These are phyloP conservation scores for Pediacus dermestoides DNA, from an alignment of 2,888 invertebrate genomes.

Conservation along the genomic window DNA sequence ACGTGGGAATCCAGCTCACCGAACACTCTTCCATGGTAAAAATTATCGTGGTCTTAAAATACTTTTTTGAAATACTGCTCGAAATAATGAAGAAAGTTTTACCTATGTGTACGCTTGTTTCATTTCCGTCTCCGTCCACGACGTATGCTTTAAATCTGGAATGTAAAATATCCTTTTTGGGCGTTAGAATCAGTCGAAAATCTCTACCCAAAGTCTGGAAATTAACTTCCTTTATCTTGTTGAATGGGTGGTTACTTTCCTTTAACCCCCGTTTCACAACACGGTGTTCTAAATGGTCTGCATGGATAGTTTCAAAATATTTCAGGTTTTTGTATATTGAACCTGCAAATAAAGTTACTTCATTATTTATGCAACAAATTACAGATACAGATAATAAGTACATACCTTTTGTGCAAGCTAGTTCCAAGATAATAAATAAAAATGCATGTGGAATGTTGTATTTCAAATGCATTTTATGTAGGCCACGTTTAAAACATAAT, in stretches of 20 bases:
- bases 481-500: too few relatives aligned
- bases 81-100: too few relatives aligned
- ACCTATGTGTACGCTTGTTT: conserved; percentile 81
- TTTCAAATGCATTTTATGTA: too few relatives aligned
- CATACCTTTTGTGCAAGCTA: too few relatives aligned
- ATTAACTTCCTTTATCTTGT: conserved; percentile 81
- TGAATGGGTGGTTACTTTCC: conserved; percentile 77
- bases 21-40: conserved; percentile 85
- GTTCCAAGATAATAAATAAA: too few relatives aligned
- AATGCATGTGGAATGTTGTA: too few relatives aligned
- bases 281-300: conserved; percentile 69
- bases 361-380: too few relatives aligned
- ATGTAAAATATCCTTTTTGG: conserved; percentile 79
- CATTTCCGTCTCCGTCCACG: conserved; percentile 80
- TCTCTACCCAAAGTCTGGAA: conserved; percentile 79
- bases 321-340: conserved; percentile 71
- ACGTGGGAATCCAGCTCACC: conserved; percentile 83
- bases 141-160: conserved; percentile 86
- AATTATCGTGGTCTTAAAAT: conserved; percentile 79
- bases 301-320: conserved; percentile 77
- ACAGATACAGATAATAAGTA: too few relatives aligned
- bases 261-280: conserved; percentile 80
- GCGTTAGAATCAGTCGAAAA: conserved; percentile 81
- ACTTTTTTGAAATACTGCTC: too few relatives aligned
- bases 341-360: conserved; percentile 55